A percentile compares a stretch with the other conserved stretches of the same genome.
phyloP scores from a whole-genome alignment of 2,888 invertebrate species.

The Scaptomyza reducta region DNA sequence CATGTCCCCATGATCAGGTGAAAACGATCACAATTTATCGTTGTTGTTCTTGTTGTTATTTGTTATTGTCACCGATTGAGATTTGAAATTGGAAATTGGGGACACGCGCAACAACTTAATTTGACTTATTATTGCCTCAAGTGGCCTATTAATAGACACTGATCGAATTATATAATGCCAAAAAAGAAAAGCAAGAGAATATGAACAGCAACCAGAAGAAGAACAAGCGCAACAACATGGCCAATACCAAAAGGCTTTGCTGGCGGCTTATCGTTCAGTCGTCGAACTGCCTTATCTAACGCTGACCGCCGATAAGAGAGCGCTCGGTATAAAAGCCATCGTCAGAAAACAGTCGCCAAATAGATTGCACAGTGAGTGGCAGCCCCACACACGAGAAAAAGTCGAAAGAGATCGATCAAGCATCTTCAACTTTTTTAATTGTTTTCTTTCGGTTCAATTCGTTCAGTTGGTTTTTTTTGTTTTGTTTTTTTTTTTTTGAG shows the following conservation, averaged over 20 bases:
- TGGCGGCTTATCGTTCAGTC: constrained; percentile 56
- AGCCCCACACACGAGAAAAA: constrained; percentile 5
- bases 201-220: background rate
- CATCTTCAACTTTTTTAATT: background rate
- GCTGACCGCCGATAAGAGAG: constrained; percentile 71
- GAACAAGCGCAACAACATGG: background rate
- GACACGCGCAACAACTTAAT: constrained; percentile 31
- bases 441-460: background rate
- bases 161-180: constrained; percentile 56
- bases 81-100: background rate
- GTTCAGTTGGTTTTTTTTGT: background rate
- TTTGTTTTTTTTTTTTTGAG: constrained; percentile 3
- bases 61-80: background rate
- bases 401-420: background rate
- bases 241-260: constrained; percentile 25
- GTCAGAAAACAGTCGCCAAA: constrained; percentile 54
- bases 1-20: constrained; percentile 30
- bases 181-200: constrained; percentile 39
- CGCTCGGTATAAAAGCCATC: constrained; percentile 58
- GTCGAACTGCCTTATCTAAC: constrained; percentile 45
- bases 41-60: background rate
- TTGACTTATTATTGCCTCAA: constrained; percentile 23
- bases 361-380: constrained; percentile 54
- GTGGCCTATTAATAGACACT: constrained; percentile 62
- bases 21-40: constrained; percentile 13